phyloP scores from a whole-genome alignment of 2,113 vertebrate species.

The Chaetorhynchus papuensis region DNA sequence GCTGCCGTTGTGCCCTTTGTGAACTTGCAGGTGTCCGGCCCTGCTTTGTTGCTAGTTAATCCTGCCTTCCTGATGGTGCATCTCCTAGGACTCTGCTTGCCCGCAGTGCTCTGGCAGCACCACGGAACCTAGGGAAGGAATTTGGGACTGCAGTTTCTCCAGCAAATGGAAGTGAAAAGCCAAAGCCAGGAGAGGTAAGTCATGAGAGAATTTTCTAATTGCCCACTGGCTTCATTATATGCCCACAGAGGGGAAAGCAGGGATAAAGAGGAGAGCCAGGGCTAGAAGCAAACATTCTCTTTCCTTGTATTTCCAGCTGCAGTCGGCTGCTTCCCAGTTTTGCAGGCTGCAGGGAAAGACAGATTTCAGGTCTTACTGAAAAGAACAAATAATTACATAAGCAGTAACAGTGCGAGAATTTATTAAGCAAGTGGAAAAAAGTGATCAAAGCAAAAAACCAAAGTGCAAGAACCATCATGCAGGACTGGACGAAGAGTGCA shows the following conservation, averaged over 20 bases:
- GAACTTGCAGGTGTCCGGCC: not conserved
- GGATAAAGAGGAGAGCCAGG: not conserved
- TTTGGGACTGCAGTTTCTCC: not conserved
- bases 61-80: not conserved
- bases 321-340: not conserved
- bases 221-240: rapidly evolving
- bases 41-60: not conserved
- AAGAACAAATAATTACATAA: not conserved
- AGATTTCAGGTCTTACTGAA: not conserved
- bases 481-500: not conserved
- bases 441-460: not conserved
- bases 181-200: not conserved
- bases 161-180: not conserved
- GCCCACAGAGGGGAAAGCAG: not conserved
- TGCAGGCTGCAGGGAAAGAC: not conserved
- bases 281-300: not conserved
- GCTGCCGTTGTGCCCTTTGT: not conserved
- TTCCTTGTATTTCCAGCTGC: not conserved
- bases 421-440: not conserved
- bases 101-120: not conserved
- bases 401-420: not conserved
- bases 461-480: not conserved
- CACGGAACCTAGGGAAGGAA: not conserved
- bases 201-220: not conserved
- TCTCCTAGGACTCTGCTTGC: not conserved